Evolutionary conservation across 1,140 invertebrate genomes (phyloP), one percentile per base, ranked within the genome.

Genomic region (Drosophila virilis): DNA sequence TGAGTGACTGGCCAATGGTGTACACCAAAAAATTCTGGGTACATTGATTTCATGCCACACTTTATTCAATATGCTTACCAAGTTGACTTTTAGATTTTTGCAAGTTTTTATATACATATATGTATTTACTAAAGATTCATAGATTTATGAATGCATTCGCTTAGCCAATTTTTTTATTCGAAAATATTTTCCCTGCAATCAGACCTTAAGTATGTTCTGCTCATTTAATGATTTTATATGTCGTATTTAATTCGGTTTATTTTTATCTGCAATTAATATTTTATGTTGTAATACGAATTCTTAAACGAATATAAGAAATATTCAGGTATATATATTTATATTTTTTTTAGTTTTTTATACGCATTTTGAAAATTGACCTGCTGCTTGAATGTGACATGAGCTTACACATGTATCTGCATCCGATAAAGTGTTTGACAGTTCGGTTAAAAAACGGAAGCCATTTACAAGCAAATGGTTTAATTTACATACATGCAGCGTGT

Each of bases 401-500:
- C 10, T 8, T 28, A 13, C 7, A 22, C 12, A 57, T 45, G 32
- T 37, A 51, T 68, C 35, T 43, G 46, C 55, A 50, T 74, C 65
- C 57, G 50, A 61, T 61, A 74, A 74, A 64, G 58, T 74, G 66
- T 70, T 68, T 66, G 73, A 84, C 78, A 84, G 66, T 83, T 83
- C 50, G 80, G 69, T 76, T 73, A 46, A 75, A 54, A 65, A 59
- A 32, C 48, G 59, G 66, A 70, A 70, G 8, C 52, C 54, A 64
- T 71, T 59, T 71, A 59, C 73, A 79, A 80, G 79, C 66, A 83
- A 79, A 83, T 71, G 76, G 79, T 86, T 86, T 80, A 89, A 89
- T 89, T 86, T 86, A 80, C 78, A 83, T 86, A 80, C 78, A 83
- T 88, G 77, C 83, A 79, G 75, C 84, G 79, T 86, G 77, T 88